Conservation (phyloP, 2,888 invertebrate genomes). For the Erynnis tages region DNA sequence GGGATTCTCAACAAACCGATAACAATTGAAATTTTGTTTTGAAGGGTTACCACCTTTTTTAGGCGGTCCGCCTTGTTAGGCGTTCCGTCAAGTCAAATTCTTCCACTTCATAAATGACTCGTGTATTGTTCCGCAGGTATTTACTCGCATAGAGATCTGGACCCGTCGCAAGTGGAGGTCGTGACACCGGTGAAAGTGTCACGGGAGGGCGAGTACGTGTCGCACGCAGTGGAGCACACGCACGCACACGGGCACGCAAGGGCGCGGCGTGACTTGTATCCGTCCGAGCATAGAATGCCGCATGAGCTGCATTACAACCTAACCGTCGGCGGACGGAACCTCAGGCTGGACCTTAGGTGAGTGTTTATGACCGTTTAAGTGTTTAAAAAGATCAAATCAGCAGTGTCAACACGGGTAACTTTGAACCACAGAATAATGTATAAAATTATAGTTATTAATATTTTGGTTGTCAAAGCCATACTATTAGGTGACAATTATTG, state of each 20-base stretch:
- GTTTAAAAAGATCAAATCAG: too few relatives aligned
- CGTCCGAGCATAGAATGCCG: conserved; percentile 54
- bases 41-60: too few relatives aligned
- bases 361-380: conserved; percentile 24
- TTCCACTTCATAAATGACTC: background rate
- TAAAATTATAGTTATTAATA: too few relatives aligned
- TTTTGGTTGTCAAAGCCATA: too few relatives aligned
- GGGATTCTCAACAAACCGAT: too few relatives aligned
- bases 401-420: too few relatives aligned
- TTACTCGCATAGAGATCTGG: conserved; percentile 74
- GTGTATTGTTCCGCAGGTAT: conserved; percentile 53
- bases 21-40: too few relatives aligned
- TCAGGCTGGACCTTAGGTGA: conserved; percentile 74
- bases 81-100: too few relatives aligned
- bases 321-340: conserved; percentile 66
- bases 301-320: conserved; percentile 72
- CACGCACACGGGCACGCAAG: conserved; percentile 76
- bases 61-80: too few relatives aligned
- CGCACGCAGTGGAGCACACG: conserved; percentile 77
- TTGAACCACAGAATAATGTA: too few relatives aligned
- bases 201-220: conserved; percentile 78
- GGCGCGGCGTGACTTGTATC: conserved; percentile 72
- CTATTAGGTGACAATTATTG: too few relatives aligned
- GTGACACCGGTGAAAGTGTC: conserved; percentile 83
- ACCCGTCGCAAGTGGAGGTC: conserved; percentile 79